Evolutionary conservation across 2,888 invertebrate species (phyloP), one percentile per base, ranked within the genome.

Genomic region (Dromius quadrimaculatus): DNA sequence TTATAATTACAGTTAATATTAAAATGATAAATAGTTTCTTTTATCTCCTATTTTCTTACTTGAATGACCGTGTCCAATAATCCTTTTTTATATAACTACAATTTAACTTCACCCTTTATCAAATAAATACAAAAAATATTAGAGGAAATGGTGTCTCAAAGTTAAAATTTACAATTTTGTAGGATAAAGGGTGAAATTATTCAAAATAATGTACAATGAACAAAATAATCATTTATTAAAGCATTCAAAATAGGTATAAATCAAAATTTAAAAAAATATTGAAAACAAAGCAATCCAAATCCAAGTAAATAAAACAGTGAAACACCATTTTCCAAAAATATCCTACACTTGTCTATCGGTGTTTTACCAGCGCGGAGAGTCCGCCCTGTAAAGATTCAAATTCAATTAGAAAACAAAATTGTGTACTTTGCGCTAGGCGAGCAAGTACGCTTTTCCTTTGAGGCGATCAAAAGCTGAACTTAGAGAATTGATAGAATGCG

Each of bases 101-200:
- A 62, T 69, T 71, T 71, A 69, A 73, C 71, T 47, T 73, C 66
- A 72, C 71, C 66, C 65, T 23, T 59, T 65, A 57, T 66, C 50
- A 36, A 23, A 23, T 57, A 62, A 68, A 41, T 65, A 57, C 1
- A 41, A 41, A 41, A 17, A 17, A 23, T 23, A 11, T 36, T 20
- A 54, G 54, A 71, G 76, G 76, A 73, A 77, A 77, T 77, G 78
- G 76, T 76, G 76, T 76, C 76, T 77, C 76, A 76, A 75, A 72
- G 76, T 75, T n/a, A n/a, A n/a, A n/a, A n/a, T n/a, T n/a, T n/a
- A n/a, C n/a, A n/a, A n/a, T n/a, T n/a, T n/a, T n/a, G n/a, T 75
- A 65, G 74, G 77, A 77, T 75, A 77, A 77, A 77, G 77, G 78
- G 77, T 76, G 76, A 76, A 73, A 68, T 62, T 38, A 62, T 36